phyloP scores from a whole-genome alignment of 1,140 invertebrate genomes.

The Sycophila sp. region DNA sequence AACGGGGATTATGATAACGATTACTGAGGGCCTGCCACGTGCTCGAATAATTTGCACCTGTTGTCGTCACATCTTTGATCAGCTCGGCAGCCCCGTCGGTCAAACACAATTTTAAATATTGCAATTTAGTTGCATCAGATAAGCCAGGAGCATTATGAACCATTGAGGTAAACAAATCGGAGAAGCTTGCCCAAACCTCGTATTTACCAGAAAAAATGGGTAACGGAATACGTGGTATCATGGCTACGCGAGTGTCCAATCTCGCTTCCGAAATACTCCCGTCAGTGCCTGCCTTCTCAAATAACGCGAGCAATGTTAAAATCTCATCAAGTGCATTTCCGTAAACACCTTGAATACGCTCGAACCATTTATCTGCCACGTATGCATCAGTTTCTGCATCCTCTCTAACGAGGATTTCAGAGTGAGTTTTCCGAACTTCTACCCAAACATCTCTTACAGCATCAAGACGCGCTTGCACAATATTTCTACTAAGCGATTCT shows the following conservation, averaged over 20 bases:
- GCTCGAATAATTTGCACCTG: background rate
- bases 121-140: background rate
- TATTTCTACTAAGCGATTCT: background rate
- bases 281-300: too few relatives aligned
- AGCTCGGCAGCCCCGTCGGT: too few relatives aligned
- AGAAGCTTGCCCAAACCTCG: too few relatives aligned
- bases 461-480: background rate
- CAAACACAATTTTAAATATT: too few relatives aligned
- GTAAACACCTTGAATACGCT: background rate
- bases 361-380: background rate
- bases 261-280: too few relatives aligned
- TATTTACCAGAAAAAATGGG: too few relatives aligned
- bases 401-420: background rate
- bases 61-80: background rate
- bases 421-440: background rate
- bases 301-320: background rate
- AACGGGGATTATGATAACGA: background rate
- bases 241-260: too few relatives aligned
- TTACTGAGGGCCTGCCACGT: background rate
- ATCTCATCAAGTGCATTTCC: background rate
- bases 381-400: background rate
- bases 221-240: too few relatives aligned
- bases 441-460: background rate
- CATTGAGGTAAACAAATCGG: too few relatives aligned
- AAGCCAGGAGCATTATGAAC: too few relatives aligned